phyloP scores from a whole-genome alignment of 1,140 invertebrate genomes.

The Drosophila triauraria region DNA sequence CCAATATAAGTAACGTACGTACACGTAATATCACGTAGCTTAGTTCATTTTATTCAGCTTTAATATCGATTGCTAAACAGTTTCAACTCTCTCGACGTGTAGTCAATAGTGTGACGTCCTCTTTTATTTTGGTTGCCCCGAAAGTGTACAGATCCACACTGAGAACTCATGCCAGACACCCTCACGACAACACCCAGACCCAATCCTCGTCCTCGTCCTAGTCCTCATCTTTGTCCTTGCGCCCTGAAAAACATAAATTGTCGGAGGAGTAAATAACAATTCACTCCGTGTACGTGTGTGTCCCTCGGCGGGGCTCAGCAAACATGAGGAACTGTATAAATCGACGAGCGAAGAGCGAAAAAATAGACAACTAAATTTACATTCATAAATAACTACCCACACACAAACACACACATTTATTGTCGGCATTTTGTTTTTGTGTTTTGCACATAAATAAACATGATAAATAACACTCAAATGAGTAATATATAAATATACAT shows the following conservation, averaged over 20 bases:
- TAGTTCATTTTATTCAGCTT: conserved; percentile 74
- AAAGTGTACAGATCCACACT: conserved; percentile 47
- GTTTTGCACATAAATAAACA: conserved; percentile 72
- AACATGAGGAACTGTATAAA: conserved; percentile 33
- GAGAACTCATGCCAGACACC: conserved; percentile 32
- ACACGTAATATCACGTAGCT: conserved; percentile 65
- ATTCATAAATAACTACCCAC: conserved; percentile 72
- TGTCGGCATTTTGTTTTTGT: conserved; percentile 76
- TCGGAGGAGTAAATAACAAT: conserved; percentile 39
- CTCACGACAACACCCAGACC: conserved; percentile 13
- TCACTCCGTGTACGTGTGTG: conserved; percentile 43
- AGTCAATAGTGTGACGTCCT: conserved; percentile 76
- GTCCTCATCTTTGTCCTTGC: conserved; percentile 42
- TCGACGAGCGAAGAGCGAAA: conserved; percentile 13
- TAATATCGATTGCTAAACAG: conserved; percentile 66
- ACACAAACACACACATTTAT: conserved; percentile 55
- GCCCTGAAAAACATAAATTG: conserved; percentile 40
- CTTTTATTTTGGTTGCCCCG: conserved; percentile 36
- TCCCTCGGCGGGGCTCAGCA: conserved; percentile 32
- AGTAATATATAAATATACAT: conserved; percentile 46
- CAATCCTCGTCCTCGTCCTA: conserved; percentile 13
- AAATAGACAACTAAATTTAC: conserved; percentile 48
- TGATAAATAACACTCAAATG: conserved; percentile 60
- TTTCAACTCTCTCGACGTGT: conserved; percentile 74
- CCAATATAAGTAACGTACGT: conserved; percentile 63